A percentile compares a stretch with the other conserved stretches of the same genome.
Evolutionary conservation across 2,797 vertebrate genomes (phyloP).

Genomic region (Danionella dracula): DNA sequence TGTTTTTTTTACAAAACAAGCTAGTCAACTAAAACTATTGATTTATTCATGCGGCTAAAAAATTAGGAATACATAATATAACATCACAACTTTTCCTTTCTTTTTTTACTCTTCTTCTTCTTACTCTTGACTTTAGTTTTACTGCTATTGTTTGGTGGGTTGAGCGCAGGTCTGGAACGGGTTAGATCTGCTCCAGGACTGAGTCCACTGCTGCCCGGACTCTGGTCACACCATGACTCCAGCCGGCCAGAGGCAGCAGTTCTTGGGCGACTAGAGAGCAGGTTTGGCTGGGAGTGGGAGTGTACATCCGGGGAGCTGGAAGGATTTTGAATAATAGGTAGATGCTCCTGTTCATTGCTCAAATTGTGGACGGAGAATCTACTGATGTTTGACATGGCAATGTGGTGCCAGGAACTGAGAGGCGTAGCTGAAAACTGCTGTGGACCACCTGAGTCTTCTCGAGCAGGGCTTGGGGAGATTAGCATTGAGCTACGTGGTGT

Average conservation of each 20-base stretch:
- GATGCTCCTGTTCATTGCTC: slow-evolving; percentile 62
- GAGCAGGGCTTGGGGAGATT: slow-evolving; percentile 65
- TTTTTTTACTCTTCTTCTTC: slow-evolving; percentile 63
- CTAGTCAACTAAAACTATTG: too few relatives aligned
- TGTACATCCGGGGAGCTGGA: slow-evolving; percentile 59
- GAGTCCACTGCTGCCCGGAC: slow-evolving; percentile 53
- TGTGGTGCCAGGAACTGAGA: slow-evolving; percentile 76
- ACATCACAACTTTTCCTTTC: slow-evolving; percentile 35
- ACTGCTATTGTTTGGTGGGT: slow-evolving; percentile 5
- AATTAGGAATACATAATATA: too few relatives aligned
- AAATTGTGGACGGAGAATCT: slow-evolving; percentile 66
- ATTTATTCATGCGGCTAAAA: too few relatives aligned
- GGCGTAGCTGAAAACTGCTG: slow-evolving; percentile 72
- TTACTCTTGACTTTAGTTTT: slow-evolving; percentile 56
- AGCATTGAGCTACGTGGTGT: slow-evolving; percentile 72
- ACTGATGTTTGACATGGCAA: slow-evolving; percentile 68
- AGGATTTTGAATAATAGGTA: slow-evolving; percentile 56
- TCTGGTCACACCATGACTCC: slow-evolving; percentile 35
- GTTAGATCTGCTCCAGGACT: slow-evolving; percentile 62
- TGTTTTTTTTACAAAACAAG: too few relatives aligned
- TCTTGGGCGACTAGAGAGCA: slow-evolving; percentile 46
- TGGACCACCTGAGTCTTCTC: slow-evolving; percentile 63
- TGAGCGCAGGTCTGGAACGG: slow-evolving; percentile 68
- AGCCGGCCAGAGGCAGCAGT: too few relatives aligned
- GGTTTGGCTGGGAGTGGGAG: slow-evolving; percentile 71